phyloP scores from a whole-genome alignment of 2,888 invertebrate species.

The Cerastis rubricosa region DNA sequence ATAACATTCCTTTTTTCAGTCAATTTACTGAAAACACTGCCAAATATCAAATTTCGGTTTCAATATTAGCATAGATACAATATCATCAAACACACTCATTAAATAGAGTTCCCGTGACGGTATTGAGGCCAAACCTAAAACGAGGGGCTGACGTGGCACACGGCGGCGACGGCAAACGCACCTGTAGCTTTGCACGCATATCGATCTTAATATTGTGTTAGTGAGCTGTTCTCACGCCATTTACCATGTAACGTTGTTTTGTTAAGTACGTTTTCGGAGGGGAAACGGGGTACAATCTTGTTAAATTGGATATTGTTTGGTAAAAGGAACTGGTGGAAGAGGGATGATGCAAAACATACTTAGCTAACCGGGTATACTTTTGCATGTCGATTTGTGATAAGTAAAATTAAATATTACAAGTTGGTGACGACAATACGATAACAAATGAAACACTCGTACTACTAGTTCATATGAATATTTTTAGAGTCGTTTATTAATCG shows the following conservation, averaged over 20 bases:
- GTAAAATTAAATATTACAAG: neutral
- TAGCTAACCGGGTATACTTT: neutral
- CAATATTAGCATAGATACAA: neutral
- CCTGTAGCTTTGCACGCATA: conserved; percentile 65
- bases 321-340: neutral
- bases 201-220: conserved; percentile 63
- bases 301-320: conserved; percentile 26
- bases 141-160: conserved; percentile 12
- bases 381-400: neutral
- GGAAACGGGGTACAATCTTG: conserved; percentile 11
- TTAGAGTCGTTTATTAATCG: no score
- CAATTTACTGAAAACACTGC: no score
- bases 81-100: conserved; percentile 31
- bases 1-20: neutral
- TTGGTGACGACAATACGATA: no score
- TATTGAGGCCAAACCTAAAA: conserved; percentile 48
- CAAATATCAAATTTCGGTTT: neutral
- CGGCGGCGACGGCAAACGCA: conserved; percentile 27
- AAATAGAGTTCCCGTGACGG: conserved; percentile 34
- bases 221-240: conserved; percentile 50
- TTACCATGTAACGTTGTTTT: conserved; percentile 28
- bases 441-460: no score
- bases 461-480: no score
- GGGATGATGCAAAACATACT: no score
- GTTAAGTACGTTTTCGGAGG: conserved; percentile 8